Evolutionary conservation across 2,888 invertebrate genomes (phyloP).

Genomic region (Lathronympha strigana): DNA sequence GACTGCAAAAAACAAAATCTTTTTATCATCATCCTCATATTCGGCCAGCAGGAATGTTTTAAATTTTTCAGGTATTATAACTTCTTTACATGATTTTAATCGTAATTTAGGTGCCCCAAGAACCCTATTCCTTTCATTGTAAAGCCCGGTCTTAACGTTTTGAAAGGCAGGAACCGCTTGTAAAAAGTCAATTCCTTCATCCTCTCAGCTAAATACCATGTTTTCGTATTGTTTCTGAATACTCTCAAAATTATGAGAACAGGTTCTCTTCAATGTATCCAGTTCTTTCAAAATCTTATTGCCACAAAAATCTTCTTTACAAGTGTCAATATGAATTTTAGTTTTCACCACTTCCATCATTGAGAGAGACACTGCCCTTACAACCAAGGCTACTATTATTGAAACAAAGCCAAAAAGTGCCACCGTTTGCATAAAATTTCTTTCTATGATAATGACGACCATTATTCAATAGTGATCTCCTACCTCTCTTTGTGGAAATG

Average conservation of each 20-base stretch:
- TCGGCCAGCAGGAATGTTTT: too few relatives aligned
- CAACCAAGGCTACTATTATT: slow-evolving; percentile 1
- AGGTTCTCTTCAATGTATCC: background rate
- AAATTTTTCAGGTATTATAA: too few relatives aligned
- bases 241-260: slow-evolving; percentile 8
- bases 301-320: background rate
- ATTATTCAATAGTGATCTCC: background rate
- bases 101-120: background rate
- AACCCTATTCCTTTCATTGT: slow-evolving; percentile 5
- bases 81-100: too few relatives aligned
- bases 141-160: slow-evolving; percentile 7
- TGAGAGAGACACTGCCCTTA: slow-evolving; percentile 1
- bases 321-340: background rate
- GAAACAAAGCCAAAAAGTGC: slow-evolving; percentile 3
- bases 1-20: too few relatives aligned
- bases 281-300: slow-evolving; percentile 3
- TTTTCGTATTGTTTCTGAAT: background rate
- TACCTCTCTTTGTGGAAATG: slow-evolving; percentile 3
- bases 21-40: too few relatives aligned
- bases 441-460: slow-evolving; percentile 1
- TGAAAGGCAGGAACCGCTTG: background rate
- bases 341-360: slow-evolving; percentile 9
- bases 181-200: slow-evolving; percentile 2
- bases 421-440: background rate
- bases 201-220: slow-evolving; percentile 4